These are phyloP conservation scores for Ochropleura leucogaster DNA, from an alignment of 2,888 invertebrate genomes.

Conservation along the genomic window DNA sequence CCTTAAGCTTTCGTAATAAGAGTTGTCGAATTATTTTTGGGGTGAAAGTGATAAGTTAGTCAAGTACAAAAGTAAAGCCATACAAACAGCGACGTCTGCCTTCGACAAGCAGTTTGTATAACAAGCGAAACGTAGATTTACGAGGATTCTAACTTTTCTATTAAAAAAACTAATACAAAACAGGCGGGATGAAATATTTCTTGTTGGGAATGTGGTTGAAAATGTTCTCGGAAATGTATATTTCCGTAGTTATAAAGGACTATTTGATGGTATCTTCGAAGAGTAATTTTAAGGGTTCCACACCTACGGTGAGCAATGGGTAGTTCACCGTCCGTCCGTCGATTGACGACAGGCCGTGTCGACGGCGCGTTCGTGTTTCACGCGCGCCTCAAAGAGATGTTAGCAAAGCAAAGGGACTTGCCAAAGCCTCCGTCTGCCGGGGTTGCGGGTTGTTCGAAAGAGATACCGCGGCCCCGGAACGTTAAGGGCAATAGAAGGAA, in stretches of 20 bases:
- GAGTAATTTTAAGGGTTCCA: too few species aligned
- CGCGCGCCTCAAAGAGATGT: too few species aligned
- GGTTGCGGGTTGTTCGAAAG: too few species aligned
- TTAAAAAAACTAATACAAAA: conserved; percentile 49
- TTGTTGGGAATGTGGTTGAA: conserved; percentile 1
- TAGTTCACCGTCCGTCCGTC: too few species aligned
- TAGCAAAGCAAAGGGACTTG: too few species aligned
- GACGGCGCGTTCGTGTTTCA: too few species aligned
- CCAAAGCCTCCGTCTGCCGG: too few species aligned
- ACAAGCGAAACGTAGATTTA: conserved; percentile 51
- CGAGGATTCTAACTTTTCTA: conserved; percentile 49
- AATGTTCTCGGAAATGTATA: conserved; percentile 22
- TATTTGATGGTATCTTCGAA: background rate
- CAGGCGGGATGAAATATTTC: conserved; percentile 24
- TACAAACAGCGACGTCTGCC: conserved; percentile 54
- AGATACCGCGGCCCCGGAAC: too few species aligned
- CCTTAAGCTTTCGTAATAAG: conserved; percentile 13
- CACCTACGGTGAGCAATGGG: too few species aligned
- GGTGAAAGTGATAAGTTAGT: conserved; percentile 24
- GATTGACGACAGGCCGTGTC: too few species aligned
- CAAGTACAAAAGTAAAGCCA: conserved; percentile 62
- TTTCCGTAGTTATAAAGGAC: background rate
- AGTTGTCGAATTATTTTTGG: background rate
- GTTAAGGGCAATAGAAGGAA: too few species aligned
- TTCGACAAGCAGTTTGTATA: conserved; percentile 55